Evolutionary conservation across 30 jellyfish, hydroid and myxozoan species (phyloP).

Genomic region (Mastigias papua): DNA sequence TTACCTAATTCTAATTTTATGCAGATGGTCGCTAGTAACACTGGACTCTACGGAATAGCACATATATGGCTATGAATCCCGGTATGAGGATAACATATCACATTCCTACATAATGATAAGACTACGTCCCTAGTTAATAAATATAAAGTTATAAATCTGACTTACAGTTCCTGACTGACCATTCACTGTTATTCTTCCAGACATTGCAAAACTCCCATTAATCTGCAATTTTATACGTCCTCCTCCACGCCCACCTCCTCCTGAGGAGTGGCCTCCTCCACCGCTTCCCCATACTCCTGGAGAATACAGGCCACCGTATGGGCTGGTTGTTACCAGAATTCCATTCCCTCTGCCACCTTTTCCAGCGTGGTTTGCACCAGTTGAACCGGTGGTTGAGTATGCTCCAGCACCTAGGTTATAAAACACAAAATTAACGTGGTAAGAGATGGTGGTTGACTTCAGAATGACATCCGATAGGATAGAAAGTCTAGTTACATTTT

Average conservation of each 20-base stretch:
- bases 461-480: no score
- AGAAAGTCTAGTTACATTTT: no score
- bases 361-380: constrained; percentile 71
- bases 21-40: no score
- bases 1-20: no score
- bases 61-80: no score
- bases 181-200: constrained; percentile 61
- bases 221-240: constrained; percentile 33
- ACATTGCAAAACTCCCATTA: background rate
- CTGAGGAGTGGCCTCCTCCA: constrained; percentile 57
- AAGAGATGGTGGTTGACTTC: no score
- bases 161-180: constrained; percentile 60
- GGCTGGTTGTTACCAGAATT: constrained; percentile 3
- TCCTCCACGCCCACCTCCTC: constrained; percentile 74
- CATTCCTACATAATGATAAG: no score
- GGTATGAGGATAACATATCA: no score
- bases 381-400: constrained; percentile 56
- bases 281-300: constrained; percentile 75
- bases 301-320: constrained; percentile 46
- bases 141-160: background rate
- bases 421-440: no score
- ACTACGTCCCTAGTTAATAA: no score
- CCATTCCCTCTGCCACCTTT: constrained; percentile 77
- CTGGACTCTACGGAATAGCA: no score
- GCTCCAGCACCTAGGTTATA: constrained; percentile 40